Evolutionary conservation across 1,140 invertebrate genomes (phyloP).

Genomic region (Sarcophaga bullata): DNA sequence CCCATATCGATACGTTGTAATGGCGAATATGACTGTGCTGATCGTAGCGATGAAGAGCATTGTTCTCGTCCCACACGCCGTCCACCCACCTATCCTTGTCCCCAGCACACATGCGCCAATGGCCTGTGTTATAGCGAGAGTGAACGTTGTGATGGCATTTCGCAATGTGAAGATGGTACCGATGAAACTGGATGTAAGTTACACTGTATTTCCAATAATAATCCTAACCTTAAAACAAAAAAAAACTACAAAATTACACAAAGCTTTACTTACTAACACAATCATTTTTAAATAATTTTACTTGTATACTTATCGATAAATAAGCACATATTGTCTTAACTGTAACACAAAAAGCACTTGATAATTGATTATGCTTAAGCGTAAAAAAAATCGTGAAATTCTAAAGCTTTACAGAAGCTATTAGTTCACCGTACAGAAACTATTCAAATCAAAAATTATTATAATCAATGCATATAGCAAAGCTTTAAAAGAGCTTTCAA

Average conservation of each 20-base stretch:
- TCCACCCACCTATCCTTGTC: slow-evolving; percentile 50
- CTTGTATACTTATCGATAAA: too few relatives aligned
- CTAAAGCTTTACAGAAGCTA: too few relatives aligned
- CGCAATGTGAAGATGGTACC: slow-evolving; percentile 72
- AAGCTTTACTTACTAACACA: neutral
- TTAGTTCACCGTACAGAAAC: too few relatives aligned
- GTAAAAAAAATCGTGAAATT: too few relatives aligned
- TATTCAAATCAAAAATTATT: too few relatives aligned
- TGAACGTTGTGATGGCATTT: slow-evolving; percentile 69
- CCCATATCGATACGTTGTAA: slow-evolving; percentile 72
- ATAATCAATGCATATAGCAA: too few relatives aligned
- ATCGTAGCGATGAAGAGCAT: slow-evolving; percentile 76
- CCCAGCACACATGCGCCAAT: slow-evolving; percentile 59
- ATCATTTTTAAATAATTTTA: neutral
- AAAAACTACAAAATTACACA: neutral
- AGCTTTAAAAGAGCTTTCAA: too few relatives aligned
- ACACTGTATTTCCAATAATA: slow-evolving; percentile 20
- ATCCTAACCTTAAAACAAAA: neutral
- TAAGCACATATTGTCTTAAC: neutral
- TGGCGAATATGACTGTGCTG: slow-evolving; percentile 74
- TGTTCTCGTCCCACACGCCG: slow-evolving; percentile 60
- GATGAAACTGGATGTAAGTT: slow-evolving; percentile 73
- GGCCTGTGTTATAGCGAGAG: slow-evolving; percentile 57
- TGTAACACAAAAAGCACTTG: neutral
- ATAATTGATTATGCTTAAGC: neutral